A percentile compares a stretch with the other conserved stretches of the same genome.
Evolutionary conservation across 2,888 invertebrate genomes (phyloP).

Genomic region (Alviniconcha strummeri): DNA sequence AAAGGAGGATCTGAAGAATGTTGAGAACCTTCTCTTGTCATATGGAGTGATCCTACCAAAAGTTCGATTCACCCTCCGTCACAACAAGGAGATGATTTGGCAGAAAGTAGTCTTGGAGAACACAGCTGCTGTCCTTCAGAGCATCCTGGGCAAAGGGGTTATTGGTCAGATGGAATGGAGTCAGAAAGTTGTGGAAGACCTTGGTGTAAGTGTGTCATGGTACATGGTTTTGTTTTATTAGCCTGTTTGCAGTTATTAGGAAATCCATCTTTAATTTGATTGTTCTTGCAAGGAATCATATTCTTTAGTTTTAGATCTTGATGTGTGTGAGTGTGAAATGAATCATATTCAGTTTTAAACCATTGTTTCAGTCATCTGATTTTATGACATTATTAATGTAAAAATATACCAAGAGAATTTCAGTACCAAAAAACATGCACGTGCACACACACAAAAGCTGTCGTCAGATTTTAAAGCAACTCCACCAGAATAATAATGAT

Average conservation of each 20-base stretch:
- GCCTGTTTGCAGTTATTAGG: no score
- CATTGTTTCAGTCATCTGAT: no score
- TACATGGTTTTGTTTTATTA: no score
- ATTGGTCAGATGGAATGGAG: constrained; percentile 26
- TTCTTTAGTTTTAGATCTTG: neutral
- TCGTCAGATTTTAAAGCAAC: no score
- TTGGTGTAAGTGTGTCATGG: constrained; percentile 10
- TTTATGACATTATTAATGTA: no score
- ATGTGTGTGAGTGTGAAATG: neutral
- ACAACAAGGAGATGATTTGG: constrained; percentile 75
- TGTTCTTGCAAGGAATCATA: neutral
- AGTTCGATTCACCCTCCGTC: constrained; percentile 74
- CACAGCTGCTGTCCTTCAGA: constrained; percentile 49
- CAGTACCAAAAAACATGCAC: no score
- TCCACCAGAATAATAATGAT: no score
- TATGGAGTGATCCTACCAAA: constrained; percentile 76
- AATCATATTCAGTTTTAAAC: no score
- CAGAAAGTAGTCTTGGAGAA: constrained; percentile 74
- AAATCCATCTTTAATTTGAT: no score
- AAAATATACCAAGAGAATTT: no score
- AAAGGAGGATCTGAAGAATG: constrained; percentile 76
- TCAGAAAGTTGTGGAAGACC: constrained; percentile 7
- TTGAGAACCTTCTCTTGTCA: constrained; percentile 76
- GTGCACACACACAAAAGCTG: no score
- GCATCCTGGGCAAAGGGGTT: constrained; percentile 53